Base-by-base conservation (phyloP, 2,113 vertebrate genomes). In the Lampris megalopsis region DNA sequence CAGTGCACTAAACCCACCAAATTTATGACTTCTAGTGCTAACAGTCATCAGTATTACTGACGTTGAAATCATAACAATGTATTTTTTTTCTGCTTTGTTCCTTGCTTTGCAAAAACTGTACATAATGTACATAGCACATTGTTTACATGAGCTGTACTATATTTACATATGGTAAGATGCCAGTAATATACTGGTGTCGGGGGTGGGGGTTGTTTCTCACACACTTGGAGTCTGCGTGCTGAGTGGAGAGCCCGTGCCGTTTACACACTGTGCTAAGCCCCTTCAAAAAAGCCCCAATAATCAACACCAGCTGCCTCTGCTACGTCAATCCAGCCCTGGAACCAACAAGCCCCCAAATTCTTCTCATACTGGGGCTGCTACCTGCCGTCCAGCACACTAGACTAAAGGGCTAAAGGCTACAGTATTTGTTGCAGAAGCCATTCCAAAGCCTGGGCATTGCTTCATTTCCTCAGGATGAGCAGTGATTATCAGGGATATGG, bases 321-420 rank as follows among this genome's bases (percentile, higher is more conserved):
- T 90, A 91, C 75, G 82, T 91, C 86, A 92, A 79, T 79, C 85
- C 71, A 71, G 84, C 59, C 61, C 76, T 87, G 84, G 80, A 87
- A 91, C 88, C 83, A 92, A 90, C 86, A 90, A 91, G 79, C 82
- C 76, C 68, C 75, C 79, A 88, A 88, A 92, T 93, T 94, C 91
- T 84, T 89, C 71, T 88, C 84, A 90, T 91, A 70, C 85, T 92
- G 54, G 72, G 82, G 86, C 71, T 60, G 86, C 89, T 93, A 91
- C 92, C 91, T 91, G 90, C 91, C 81, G 82, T 85, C 84, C 73
- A 72, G 68, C 50, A 49, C 71, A 68, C 63, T 78, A 66, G 38
- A 66, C 81, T 13, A 68, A 80, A 75, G 67, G 73, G 24, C 9
- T 40, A 52, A 35, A 63, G 24, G 52, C 47, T 35, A 61, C 36